These are phyloP conservation scores for Eueremaeus valkanovi DNA, from an alignment of 2,888 invertebrate species.

Conservation along the genomic window DNA sequence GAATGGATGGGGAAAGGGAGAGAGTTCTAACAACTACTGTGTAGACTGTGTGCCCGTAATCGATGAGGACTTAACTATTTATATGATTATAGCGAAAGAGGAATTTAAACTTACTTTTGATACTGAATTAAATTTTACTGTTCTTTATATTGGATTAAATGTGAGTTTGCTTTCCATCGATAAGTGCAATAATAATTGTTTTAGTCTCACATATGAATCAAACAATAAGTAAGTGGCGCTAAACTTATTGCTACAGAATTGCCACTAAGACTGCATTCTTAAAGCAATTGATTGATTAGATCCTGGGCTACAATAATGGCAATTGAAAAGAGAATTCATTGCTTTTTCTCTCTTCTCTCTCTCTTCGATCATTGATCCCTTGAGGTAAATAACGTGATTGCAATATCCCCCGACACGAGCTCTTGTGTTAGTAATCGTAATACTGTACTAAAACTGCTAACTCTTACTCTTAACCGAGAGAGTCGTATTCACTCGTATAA, in stretches of 20 bases:
- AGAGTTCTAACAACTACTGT: no score
- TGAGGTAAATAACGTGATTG: constrained; percentile 33
- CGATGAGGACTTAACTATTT: neutral
- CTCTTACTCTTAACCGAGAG: neutral
- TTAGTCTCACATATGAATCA: neutral
- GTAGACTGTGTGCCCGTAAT: no score
- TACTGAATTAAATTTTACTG: neutral
- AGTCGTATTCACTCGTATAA: neutral
- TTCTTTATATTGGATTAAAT: no score
- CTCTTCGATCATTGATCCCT: constrained; percentile 33
- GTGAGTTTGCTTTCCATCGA: neutral
- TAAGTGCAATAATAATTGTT: neutral
- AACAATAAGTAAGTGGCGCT: constrained; percentile 15
- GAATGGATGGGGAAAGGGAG: no score
- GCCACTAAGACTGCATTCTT: neutral
- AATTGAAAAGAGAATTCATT: constrained; percentile 33
- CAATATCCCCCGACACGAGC: constrained; percentile 27
- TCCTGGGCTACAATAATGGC: constrained; percentile 28
- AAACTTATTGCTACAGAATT: constrained; percentile 33
- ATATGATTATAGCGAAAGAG: no score
- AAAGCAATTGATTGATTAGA: constrained; percentile 32
- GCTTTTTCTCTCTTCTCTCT: constrained; percentile 1
- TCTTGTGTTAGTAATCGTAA: constrained; percentile 8
- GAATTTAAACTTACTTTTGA: no score
- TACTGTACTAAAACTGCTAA: constrained; percentile 4